A percentile compares a stretch with the other conserved stretches of the same genome.
Conservation (phyloP, 2,888 invertebrate genomes). For the Drosophila bunnanda region DNA sequence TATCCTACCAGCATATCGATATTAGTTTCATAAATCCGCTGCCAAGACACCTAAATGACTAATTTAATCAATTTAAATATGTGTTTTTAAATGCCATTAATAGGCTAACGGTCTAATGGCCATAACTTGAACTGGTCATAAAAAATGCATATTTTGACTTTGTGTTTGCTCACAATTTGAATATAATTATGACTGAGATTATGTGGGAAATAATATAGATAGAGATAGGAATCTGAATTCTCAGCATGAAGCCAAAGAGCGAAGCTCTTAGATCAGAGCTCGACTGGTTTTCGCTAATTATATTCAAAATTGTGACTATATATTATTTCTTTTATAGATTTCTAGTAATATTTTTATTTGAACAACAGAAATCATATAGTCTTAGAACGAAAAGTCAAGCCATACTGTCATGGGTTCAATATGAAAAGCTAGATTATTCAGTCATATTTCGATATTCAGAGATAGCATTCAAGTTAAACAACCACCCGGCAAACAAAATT, state of each 20-base stretch:
- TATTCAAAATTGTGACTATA: slow-evolving; percentile 1
- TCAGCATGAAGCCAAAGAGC: slow-evolving; percentile 3
- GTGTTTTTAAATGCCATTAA: slow-evolving; percentile 29
- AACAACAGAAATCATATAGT: background rate
- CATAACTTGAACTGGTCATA: slow-evolving; percentile 26
- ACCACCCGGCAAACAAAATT: slow-evolving; percentile 21
- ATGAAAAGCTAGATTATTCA: slow-evolving; percentile 19
- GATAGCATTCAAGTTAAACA: slow-evolving; percentile 12
- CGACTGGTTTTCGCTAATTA: slow-evolving; percentile 13
- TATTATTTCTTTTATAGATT: background rate
- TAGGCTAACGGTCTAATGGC: slow-evolving; percentile 18
- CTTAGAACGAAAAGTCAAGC: slow-evolving; percentile 1
- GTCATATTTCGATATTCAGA: slow-evolving; percentile 37
- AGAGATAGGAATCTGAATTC: slow-evolving; percentile 1
- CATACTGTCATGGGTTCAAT: no score
- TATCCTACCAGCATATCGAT: slow-evolving; percentile 12
- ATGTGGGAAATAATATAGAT: slow-evolving; percentile 6
- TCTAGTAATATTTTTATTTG: no score
- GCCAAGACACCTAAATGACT: slow-evolving; percentile 10
- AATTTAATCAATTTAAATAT: slow-evolving; percentile 28
- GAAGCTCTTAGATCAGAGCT: background rate
- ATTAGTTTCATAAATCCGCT: slow-evolving; percentile 32
- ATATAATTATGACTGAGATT: slow-evolving; percentile 20
- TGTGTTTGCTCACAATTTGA: slow-evolving; percentile 36
- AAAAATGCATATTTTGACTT: slow-evolving; percentile 31